Conservation (phyloP, 2,113 vertebrate genomes). For the Lichenostomus cassidix region DNA sequence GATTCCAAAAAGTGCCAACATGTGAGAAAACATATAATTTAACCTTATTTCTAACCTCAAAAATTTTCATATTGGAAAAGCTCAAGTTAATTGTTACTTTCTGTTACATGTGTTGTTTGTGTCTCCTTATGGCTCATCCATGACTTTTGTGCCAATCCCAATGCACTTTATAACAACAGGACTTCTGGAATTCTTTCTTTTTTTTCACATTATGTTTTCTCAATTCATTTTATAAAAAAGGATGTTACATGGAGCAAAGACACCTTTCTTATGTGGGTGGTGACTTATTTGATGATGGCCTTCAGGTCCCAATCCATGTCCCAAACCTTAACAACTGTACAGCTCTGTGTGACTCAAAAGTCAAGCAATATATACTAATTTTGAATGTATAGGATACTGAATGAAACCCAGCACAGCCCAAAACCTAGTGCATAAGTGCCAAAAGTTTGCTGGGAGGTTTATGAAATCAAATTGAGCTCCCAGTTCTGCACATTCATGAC, state of each 20-base stretch:
- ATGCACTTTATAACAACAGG: background rate
- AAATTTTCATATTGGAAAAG: background rate
- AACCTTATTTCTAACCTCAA: background rate
- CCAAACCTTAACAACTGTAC: background rate
- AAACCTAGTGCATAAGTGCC: background rate
- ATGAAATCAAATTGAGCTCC: background rate
- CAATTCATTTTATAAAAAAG: background rate
- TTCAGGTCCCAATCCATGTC: background rate
- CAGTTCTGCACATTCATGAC: fast-evolving
- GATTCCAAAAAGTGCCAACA: background rate
- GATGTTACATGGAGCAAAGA: background rate
- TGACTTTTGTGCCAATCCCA: background rate
- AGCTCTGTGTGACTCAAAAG: background rate
- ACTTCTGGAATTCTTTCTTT: background rate
- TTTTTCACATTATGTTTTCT: background rate
- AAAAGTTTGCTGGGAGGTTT: background rate
- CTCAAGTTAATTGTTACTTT: background rate
- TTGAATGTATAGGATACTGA: background rate
- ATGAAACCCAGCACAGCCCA: background rate
- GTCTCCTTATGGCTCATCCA: background rate
- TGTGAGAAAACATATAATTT: background rate
- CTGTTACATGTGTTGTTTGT: background rate
- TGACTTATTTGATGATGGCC: background rate
- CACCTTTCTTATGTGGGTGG: background rate
- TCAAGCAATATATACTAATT: background rate